Evolutionary conservation across 2,888 invertebrate genomes (phyloP), one percentile per base, ranked within the genome.

Genomic region (Lathronympha strigana): DNA sequence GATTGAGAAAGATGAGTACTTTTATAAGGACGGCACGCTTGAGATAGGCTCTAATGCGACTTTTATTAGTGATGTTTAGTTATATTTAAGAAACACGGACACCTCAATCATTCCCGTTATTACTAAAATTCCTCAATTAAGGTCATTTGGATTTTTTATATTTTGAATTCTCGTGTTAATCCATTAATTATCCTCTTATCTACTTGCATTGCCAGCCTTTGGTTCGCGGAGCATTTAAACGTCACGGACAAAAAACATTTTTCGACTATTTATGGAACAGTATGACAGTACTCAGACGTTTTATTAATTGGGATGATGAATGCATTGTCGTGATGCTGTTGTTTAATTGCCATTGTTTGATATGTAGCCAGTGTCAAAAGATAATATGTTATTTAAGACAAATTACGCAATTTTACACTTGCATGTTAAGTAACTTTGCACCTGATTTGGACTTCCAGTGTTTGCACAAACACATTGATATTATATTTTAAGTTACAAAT

Each of bases 51-150:
- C 83, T 15, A 71, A 72, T 13, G 72, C 73, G 4, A 73, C 76
- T n/a, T 79, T 78, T 64, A 80, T 84, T 17, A 88, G 85, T 70
- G 87, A 86, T 47, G 90, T 84, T 9, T 87, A 45, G 31, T 13
- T 21, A 13, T 45, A 8, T 4, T 2, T 17, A 40, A 15, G 9
- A 17, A 17, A 8, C 40, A 40, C 19, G 9, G 13, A 43, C 4
- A 43, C 19, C 13, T 13, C 0, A 21, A 43, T 21, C 11, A 11
- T 43, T 21, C 21, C 13, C n/a, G 4, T 4, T 4, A 28, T 1
- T 1, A n/a, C 13, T 0, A n/a, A n/a, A 11, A 36, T n/a, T n/a
- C n/a, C n/a, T n/a, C n/a, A n/a, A n/a, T 28, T 1, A 28, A 28
- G 28, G 6, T 8, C 15, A n/a, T 38, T n/a, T 38, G 15, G 15